Evolutionary conservation across 2,113 vertebrate genomes (phyloP), one percentile per base, ranked within the genome.

Genomic region (Pachypanchax playfairii): DNA sequence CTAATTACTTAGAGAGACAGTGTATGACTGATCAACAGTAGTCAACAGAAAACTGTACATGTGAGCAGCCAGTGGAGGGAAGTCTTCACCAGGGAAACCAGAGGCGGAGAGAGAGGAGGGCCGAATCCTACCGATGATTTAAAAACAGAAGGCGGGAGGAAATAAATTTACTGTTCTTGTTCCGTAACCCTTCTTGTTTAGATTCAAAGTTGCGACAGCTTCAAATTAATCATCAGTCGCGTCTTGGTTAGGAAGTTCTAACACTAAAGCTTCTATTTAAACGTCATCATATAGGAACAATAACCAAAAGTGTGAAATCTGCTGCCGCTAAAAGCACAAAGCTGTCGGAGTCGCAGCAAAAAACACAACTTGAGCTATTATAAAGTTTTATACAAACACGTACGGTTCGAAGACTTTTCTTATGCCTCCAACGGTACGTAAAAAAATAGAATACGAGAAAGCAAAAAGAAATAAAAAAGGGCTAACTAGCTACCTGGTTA

Each of bases 21-120:
- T 90, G 89, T 91, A 86, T 80, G 89, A 91, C 87, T 85, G 86
- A 85, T 88, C 86, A 83, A 88, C 89, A 90, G 90, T 89, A 91
- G 87, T 89, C 75, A 46, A 85, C 69, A 67, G 73, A 64, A 81
- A 74, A 83, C 78, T 63, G 65, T 54, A 49, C 70, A 53, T 76
- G 50, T 67, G 66, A 76, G 80, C 71, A 67, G 75, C 75, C 69
- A 77, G 83, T 50, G 78, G 84, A 79, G 75, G 55, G 79, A 75
- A 61, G 63, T 79, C 65, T 70, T 78, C 69, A 65, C 74, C 60
- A 25, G 72, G 73, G 64, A n/a, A n/a, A n/a, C n/a, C n/a, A n/a
- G n/a, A 77, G 54, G 54, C 50, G 50, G 74, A 82, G 65, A 50
- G 53, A 64, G 43, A 38, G 25, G 65, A 54, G 54, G 48, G 66